phyloP scores from a whole-genome alignment of 2,797 vertebrate genomes.

The Botia kubotai region DNA sequence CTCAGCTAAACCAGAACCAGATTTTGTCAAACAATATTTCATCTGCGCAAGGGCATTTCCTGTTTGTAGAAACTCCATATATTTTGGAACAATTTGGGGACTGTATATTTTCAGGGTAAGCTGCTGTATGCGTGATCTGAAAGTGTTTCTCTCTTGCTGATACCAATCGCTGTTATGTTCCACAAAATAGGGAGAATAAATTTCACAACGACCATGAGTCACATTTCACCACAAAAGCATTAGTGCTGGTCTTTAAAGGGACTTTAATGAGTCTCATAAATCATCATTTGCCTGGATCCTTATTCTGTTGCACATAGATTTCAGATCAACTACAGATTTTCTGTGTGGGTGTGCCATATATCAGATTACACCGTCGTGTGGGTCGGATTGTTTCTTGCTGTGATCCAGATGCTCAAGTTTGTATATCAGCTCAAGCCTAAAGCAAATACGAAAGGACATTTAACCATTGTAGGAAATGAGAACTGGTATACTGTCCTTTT shows the following conservation, averaged over 20 bases:
- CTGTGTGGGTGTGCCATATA: slow-evolving; percentile 14
- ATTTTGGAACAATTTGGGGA: too few species aligned
- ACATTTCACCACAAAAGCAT: not conserved
- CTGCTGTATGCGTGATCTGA: too few species aligned
- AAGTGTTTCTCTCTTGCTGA: not conserved
- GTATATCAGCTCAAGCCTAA: slow-evolving; percentile 17
- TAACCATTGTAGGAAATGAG: slow-evolving; percentile 34
- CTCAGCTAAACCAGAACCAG: not conserved
- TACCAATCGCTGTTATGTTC: not conserved
- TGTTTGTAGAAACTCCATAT: slow-evolving; percentile 6
- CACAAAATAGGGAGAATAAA: not conserved
- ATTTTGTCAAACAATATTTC: slow-evolving; percentile 14
- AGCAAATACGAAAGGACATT: slow-evolving; percentile 36
- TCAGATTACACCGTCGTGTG: slow-evolving; percentile 37
- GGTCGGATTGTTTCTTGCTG: slow-evolving; percentile 26
- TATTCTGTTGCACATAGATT: not conserved
- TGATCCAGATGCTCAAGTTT: slow-evolving; percentile 48
- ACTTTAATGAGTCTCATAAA: slow-evolving; percentile 13
- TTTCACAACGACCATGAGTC: not conserved
- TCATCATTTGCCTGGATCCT: slow-evolving; percentile 34
- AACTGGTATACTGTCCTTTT: slow-evolving; percentile 20
- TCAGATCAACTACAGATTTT: slow-evolving; percentile 12
- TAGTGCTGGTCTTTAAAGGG: not conserved
- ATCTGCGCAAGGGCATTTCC: not conserved
- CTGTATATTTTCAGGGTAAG: not conserved